Percentiles rank a stretch among this genome's conserved stretches.
Evolutionary conservation across 1,140 invertebrate genomes (phyloP).

Genomic region (Conus ventricosus): DNA sequence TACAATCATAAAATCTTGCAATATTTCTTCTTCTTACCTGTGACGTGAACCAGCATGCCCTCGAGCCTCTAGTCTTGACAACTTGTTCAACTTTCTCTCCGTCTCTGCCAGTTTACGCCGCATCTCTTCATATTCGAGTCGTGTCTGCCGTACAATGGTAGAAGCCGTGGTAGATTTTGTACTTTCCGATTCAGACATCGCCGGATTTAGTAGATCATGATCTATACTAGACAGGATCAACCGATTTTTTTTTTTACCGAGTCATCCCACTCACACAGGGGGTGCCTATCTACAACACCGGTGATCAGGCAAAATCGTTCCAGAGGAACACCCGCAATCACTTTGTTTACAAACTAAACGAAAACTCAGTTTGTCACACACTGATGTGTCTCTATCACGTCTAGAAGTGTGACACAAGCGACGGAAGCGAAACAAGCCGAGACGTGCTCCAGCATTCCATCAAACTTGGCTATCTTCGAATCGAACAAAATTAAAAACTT

Average conservation of each 20-base stretch:
- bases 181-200: constrained; percentile 27
- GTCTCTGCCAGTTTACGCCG: constrained; percentile 60
- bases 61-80: constrained; percentile 55
- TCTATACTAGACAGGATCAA: too few species aligned
- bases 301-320: not conserved
- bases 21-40: not conserved
- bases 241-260: too few species aligned
- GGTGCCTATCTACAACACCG: not conserved
- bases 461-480: not conserved
- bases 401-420: too few species aligned
- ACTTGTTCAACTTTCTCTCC: constrained; percentile 62
- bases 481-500: not conserved
- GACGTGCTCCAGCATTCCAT: constrained; percentile 30
- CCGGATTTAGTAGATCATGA: not conserved
- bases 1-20: not conserved
- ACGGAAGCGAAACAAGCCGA: constrained; percentile 31
- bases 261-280: too few species aligned
- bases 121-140: constrained; percentile 53
- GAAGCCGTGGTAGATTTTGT: constrained; percentile 19
- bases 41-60: not conserved
- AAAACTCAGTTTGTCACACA: not conserved
- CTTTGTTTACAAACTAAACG: not conserved
- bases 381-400: too few species aligned
- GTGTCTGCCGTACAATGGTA: constrained; percentile 19
- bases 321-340: not conserved